phyloP scores from a whole-genome alignment of 2,113 vertebrate species.

The Osmerus eperlanus region DNA sequence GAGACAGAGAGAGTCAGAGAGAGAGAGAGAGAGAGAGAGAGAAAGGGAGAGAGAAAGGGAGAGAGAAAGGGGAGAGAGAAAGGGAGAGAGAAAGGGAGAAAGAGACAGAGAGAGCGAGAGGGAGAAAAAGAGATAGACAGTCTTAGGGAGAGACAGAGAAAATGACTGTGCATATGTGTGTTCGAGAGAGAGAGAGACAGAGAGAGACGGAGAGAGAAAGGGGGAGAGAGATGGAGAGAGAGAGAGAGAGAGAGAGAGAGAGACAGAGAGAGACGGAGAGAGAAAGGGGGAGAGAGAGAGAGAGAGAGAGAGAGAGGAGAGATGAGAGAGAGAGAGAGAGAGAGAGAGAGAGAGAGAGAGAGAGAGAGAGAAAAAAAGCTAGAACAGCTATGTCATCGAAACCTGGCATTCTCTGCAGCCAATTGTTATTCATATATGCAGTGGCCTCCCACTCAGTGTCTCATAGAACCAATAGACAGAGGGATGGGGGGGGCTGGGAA shows the following conservation, averaged over 20 bases:
- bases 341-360: not conserved
- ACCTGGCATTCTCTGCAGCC: conserved; percentile 22
- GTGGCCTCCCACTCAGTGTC: conserved; percentile 42
- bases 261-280: not conserved
- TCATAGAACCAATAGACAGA: conserved; percentile 30
- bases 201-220: not conserved
- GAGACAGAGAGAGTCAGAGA: not conserved
- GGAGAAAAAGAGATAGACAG: not conserved
- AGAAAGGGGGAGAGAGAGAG: not conserved
- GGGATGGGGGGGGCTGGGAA: conserved; percentile 18
- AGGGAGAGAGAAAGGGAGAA: not conserved
- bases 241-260: too few relatives aligned
- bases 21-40: too few relatives aligned
- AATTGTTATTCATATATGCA: conserved; percentile 64
- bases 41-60: not conserved
- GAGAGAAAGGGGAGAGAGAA: too few relatives aligned
- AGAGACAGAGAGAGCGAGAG: conserved; percentile 1
- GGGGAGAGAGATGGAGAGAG: too few relatives aligned
- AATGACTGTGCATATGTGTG: conserved; percentile 1
- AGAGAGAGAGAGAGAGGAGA: not conserved
- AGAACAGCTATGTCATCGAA: conserved; percentile 25
- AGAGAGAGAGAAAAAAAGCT: not conserved
- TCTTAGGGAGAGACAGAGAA: not conserved
- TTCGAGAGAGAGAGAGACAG: not conserved
- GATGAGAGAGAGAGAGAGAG: too few relatives aligned